These are phyloP conservation scores for Ichneumoninae sp. DNA, from an alignment of 2,888 invertebrate species.

Conservation along the genomic window DNA sequence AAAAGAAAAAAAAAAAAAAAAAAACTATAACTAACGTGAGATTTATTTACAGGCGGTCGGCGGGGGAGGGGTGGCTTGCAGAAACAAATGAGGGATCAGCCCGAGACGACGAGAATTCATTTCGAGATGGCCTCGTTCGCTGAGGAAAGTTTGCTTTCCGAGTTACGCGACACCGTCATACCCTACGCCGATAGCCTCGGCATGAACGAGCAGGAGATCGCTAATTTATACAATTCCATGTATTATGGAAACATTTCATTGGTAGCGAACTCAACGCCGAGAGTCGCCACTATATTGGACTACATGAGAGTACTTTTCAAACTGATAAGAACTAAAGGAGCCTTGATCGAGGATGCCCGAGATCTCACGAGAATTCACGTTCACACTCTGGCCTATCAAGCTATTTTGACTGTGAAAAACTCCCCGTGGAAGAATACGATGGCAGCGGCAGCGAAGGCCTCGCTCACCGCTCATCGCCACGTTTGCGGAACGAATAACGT, in stretches of 20 bases:
- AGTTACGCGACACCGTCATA: slow-evolving; percentile 88
- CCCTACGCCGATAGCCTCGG: slow-evolving; percentile 93
- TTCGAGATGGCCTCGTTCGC: slow-evolving; percentile 95
- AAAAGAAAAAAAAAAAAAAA: neutral
- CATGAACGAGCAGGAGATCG: slow-evolving; percentile 95
- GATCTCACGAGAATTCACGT: slow-evolving; percentile 91
- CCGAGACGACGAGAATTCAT: slow-evolving; percentile 88
- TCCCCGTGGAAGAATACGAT: slow-evolving; percentile 91
- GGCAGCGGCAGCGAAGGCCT: slow-evolving; percentile 93
- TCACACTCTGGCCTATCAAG: slow-evolving; percentile 95
- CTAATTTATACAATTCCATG: slow-evolving; percentile 90
- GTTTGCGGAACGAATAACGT: slow-evolving; percentile 90
- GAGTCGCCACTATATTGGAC: slow-evolving; percentile 92
- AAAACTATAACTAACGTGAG: neutral
- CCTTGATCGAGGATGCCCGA: slow-evolving; percentile 85
- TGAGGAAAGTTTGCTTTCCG: slow-evolving; percentile 88
- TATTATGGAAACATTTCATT: slow-evolving; percentile 89
- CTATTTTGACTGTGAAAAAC: slow-evolving; percentile 89
- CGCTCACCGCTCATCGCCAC: slow-evolving; percentile 92
- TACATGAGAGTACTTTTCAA: slow-evolving; percentile 91
- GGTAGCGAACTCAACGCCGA: slow-evolving; percentile 91
- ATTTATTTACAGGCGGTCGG: slow-evolving; percentile 85
- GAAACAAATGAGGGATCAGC: slow-evolving; percentile 88
- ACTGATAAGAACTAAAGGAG: slow-evolving; percentile 85
- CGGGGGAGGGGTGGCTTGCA: too few species aligned